phyloP scores from a whole-genome alignment of 2,797 vertebrate species.

The Tragopan temminckii region DNA sequence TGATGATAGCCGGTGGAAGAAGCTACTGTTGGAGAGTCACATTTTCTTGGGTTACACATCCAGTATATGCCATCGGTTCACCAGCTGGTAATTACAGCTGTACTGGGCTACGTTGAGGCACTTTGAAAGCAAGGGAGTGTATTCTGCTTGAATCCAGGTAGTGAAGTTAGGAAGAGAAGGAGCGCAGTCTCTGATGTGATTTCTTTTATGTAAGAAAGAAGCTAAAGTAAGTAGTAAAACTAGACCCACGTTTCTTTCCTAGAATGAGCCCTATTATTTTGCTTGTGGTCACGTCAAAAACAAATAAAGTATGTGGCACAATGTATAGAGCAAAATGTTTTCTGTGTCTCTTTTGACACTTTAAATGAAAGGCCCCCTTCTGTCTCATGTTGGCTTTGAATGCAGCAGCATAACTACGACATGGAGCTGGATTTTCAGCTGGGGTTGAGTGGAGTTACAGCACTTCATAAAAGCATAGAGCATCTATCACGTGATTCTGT shows the following conservation, averaged over 20 bases:
- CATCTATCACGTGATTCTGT: background rate
- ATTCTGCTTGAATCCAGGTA: conserved; percentile 4
- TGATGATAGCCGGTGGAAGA: conserved; percentile 23
- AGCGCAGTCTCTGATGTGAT: background rate
- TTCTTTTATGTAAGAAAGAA: conserved; percentile 5
- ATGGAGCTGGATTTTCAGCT: background rate
- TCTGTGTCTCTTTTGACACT: background rate
- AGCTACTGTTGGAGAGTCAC: background rate
- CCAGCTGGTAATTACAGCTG: conserved; percentile 4
- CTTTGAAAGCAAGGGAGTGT: background rate
- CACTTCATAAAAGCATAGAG: background rate
- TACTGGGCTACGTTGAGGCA: background rate
- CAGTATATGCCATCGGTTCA: background rate
- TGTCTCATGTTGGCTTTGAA: background rate
- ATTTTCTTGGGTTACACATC: conserved; percentile 8
- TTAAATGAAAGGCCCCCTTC: background rate
- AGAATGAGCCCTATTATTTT: background rate
- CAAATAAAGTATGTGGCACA: background rate
- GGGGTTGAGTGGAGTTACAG: background rate
- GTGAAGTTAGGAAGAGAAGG: conserved; percentile 4
- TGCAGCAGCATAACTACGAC: background rate
- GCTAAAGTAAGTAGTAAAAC: background rate
- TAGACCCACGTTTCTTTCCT: background rate
- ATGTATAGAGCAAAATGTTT: background rate
- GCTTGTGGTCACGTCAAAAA: background rate